Conservation (phyloP, 2,797 vertebrate species). For the Lindbergichthys nudifrons region DNA sequence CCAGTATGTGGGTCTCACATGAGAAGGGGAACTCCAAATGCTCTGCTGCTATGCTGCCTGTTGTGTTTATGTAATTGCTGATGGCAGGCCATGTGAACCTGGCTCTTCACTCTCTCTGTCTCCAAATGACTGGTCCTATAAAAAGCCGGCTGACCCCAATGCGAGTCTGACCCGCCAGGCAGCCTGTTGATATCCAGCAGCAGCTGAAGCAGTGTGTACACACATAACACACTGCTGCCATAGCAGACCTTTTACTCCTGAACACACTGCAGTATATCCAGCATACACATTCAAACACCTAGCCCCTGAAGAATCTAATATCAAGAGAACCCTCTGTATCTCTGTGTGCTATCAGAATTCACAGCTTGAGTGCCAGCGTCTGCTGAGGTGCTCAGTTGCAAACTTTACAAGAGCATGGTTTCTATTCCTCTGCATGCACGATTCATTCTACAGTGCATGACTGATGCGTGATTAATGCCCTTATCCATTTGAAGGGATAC, state of each 20-base stretch:
- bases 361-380: not conserved
- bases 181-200: conserved; percentile 71
- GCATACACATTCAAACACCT: conserved; percentile 28
- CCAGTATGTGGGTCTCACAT: conserved; percentile 36
- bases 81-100: conserved; percentile 50
- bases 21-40: conserved; percentile 72
- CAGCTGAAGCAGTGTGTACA: conserved; percentile 78
- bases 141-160: conserved; percentile 77
- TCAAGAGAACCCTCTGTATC: conserved; percentile 12
- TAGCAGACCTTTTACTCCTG: conserved; percentile 68
- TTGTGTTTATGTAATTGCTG: conserved; percentile 73
- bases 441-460: not conserved
- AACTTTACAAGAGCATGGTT: conserved; percentile 14
- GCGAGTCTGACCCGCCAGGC: conserved; percentile 51
- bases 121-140: conserved; percentile 81
- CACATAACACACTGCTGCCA: conserved; percentile 73
- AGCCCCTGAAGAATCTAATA: conserved; percentile 12
- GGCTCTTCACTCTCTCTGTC: conserved; percentile 60
- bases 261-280: conserved; percentile 28
- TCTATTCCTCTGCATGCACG: not conserved
- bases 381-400: conserved; percentile 6
- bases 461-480: not conserved
- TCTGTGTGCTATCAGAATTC: conserved; percentile 7
- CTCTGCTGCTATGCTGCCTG: conserved; percentile 36
- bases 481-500: not conserved